Base-by-base conservation (phyloP, 2,113 vertebrate species). In the Bostrychus sinensis region DNA sequence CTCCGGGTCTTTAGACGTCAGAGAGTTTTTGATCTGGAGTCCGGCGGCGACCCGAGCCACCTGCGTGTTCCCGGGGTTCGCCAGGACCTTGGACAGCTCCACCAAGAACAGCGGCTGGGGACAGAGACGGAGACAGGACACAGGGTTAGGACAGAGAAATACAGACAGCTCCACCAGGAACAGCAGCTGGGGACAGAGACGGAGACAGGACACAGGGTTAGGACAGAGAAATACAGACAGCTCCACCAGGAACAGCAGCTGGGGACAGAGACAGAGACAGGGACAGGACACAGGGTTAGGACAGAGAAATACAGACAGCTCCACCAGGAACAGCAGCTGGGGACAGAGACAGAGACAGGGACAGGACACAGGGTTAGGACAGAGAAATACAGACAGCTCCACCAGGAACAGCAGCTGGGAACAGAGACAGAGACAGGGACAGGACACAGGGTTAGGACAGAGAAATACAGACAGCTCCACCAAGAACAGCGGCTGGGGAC, bases 1-100 rank as follows among this genome's bases (percentile, higher is more conserved):
- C 20, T 99, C 96, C 0, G 95, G 94, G 55, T 99, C 97, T 91
- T 99, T 99, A 58, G 97, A 98, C 0, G 97, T 99, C 87, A 99
- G 88, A 0, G 97, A 98, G 90, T 98, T 98, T 91, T 98, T 99
- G 83, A 99, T 96, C 93, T 98, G 97, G 79, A 99, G 89, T 8
- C 97, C 97, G 0, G 97, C 94, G 0, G 97, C 97, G 4, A 99
- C 96, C 0, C 97, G 95, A 0, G 97, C 97, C 46, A 99, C 97
- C 75, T 99, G 97, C 38, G 97, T 98, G 92, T 99, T 99, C 13
- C 94, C 96, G 0, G 97, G 97, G 78, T 98, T 99, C 2, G 97
- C 97, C 84, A 98, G 89, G 57, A 98, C 97, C 83, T 96, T 95
- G 66, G 96, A 98, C 82, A 98, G 89, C 90, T 98, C 97, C 93